Base-by-base conservation (phyloP, 2,888 invertebrate species). In the Spisula subtruncata region DNA sequence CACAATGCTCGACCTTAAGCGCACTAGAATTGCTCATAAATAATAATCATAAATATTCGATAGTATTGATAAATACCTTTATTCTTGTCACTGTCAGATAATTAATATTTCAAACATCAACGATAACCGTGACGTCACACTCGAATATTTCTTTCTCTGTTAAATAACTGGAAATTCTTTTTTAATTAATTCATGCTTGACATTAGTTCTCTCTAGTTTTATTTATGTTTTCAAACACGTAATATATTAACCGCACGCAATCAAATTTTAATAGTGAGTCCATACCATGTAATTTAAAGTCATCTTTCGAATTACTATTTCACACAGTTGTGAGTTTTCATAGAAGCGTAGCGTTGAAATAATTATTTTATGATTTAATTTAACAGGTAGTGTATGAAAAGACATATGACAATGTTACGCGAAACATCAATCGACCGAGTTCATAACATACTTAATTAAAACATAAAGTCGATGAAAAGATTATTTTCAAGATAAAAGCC, bases 311-410 rank as follows among this genome's bases (percentile, higher is more conserved):
- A 18, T 35, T 75, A 32, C 75, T 75, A 32, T 32, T 75, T 75
- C 75, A 75, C 75, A 75, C 32, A 18, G 35, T 16, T 18, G 16
- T 35, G 75, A 29, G 35, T 35, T 35, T 16, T 16, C 75, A 75
- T 0, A 32, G 32, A 75, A 75, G 75, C 75, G 75, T 75, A 35
- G 16, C 75, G 29, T 32, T 1, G 18, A 75, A 32, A 75, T 75
- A 35, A 75, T 75, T 75, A 75, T 75, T 75, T 75, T 35, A 75
- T 75, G 35, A 75, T 75, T 75, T 32, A 32, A 75, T 32, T 75
- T 75, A 35, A 75, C 25, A 18, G 10, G 32, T 32, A 35, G 32
- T 32, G 35, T 32, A 32, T 8, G 32, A 8, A 25, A 25, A 25
- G 60, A 25, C 25, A 66, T 66, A 6, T 25, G n/a, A 66, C 60